Evolutionary conservation across 2,797 vertebrate species (phyloP).

Genomic region (Lophius americanus): DNA sequence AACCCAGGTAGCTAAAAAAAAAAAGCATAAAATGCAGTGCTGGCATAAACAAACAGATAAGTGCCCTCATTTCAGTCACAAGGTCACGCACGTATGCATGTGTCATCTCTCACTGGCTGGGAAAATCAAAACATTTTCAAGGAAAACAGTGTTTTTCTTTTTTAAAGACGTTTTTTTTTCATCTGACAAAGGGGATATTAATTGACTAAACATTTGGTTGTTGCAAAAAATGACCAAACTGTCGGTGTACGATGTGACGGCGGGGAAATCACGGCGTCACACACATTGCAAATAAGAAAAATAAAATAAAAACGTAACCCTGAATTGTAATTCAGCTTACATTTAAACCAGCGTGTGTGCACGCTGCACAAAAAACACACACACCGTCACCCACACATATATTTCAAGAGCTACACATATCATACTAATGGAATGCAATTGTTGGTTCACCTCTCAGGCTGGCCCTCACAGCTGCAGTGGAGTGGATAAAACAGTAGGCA

Average conservation of each 20-base stretch:
- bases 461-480: constrained; percentile 33
- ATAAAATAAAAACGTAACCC: constrained; percentile 1
- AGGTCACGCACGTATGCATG: constrained; percentile 17
- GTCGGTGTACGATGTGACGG: neutral
- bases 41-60: constrained; percentile 51
- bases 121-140: constrained; percentile 3
- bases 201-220: neutral
- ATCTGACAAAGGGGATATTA: neutral
- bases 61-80: constrained; percentile 37
- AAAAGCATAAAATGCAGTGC: constrained; percentile 53
- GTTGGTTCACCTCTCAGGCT: constrained; percentile 19
- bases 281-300: neutral
- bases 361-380: constrained; percentile 1
- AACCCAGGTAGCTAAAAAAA: constrained; percentile 63
- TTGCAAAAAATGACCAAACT: neutral
- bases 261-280: neutral
- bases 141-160: neutral
- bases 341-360: neutral
- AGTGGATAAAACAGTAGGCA: constrained; percentile 44
- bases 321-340: constrained; percentile 6
- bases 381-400: constrained; percentile 7
- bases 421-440: constrained; percentile 37
- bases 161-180: neutral
- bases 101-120: neutral
- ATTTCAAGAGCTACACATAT: constrained; percentile 6